Percentiles rank a stretch among this genome's conserved stretches.
These are phyloP conservation scores for Oreochromis grahami DNA, from an alignment of 2,797 vertebrate genomes.

Conservation along the genomic window DNA sequence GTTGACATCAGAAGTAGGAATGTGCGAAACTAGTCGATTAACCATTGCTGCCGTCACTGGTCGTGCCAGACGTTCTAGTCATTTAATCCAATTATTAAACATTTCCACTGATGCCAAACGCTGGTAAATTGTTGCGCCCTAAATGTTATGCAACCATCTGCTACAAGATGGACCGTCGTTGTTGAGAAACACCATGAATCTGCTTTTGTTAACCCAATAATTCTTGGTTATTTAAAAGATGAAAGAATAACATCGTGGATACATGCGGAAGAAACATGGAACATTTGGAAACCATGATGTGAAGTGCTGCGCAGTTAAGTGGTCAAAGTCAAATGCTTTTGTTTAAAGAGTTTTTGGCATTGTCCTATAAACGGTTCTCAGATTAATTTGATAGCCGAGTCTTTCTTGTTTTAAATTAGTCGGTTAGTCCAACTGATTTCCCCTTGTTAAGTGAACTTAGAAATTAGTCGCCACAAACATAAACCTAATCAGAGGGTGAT, in stretches of 20 bases:
- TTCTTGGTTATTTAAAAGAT: neutral
- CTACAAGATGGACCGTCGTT: neutral
- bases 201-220: neutral
- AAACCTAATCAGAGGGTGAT: neutral
- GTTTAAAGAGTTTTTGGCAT: accelerated
- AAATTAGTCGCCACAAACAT: neutral
- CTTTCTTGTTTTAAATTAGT: neutral
- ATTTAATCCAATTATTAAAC: neutral
- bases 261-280: neutral
- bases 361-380: neutral
- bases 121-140: neutral
- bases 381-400: neutral
- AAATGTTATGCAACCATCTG: neutral
- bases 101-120: neutral
- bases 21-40: accelerated
- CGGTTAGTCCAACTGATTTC: neutral
- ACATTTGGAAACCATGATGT: neutral
- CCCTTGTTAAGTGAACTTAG: neutral
- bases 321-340: neutral
- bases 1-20: neutral
- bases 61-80: neutral
- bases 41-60: neutral
- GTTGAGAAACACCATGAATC: neutral
- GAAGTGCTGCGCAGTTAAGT: neutral
- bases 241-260: neutral